These are phyloP conservation scores for Selene dorsalis DNA, from an alignment of 2,797 vertebrate genomes.

Conservation along the genomic window DNA sequence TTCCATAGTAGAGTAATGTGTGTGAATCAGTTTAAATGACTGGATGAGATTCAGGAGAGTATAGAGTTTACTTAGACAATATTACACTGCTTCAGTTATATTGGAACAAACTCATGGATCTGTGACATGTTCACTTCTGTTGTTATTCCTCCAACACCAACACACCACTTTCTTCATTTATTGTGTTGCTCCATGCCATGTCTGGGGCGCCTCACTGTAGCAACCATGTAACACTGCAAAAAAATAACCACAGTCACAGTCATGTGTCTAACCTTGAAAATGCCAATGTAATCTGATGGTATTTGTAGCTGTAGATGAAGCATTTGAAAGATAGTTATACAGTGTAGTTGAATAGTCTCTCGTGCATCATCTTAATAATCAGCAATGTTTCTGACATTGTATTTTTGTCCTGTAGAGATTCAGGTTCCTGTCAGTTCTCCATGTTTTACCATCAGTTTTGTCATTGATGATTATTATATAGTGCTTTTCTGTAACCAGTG, in stretches of 20 bases:
- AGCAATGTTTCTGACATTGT: conserved; percentile 16
- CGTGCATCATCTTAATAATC: conserved; percentile 13
- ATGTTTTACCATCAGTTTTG: conserved; percentile 32
- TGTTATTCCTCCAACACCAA: neutral
- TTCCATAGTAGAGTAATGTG: neutral
- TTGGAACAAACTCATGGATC: neutral
- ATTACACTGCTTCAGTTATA: neutral
- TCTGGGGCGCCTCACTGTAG: conserved; percentile 15
- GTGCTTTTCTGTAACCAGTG: conserved; percentile 48
- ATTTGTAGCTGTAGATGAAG: conserved; percentile 57
- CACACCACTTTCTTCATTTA: neutral
- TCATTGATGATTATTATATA: conserved; percentile 35
- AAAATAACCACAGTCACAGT: conserved; percentile 58
- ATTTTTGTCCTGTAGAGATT: conserved; percentile 21
- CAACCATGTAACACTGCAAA: conserved; percentile 36
- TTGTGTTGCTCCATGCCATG: conserved; percentile 9
- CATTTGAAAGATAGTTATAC: conserved; percentile 13
- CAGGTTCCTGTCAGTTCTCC: conserved; percentile 6
- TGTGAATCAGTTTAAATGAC: conserved; percentile 24
- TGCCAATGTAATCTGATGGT: conserved; percentile 45
- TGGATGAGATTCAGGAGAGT: conserved; percentile 21
- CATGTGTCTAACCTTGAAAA: conserved; percentile 67
- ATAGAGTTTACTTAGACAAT: neutral
- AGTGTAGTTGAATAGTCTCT: conserved; percentile 23
- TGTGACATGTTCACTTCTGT: neutral